Percentiles rank a stretch among this genome's conserved stretches.
Evolutionary conservation across 2,113 vertebrate genomes (phyloP).

Genomic region (Podiceps cristatus): DNA sequence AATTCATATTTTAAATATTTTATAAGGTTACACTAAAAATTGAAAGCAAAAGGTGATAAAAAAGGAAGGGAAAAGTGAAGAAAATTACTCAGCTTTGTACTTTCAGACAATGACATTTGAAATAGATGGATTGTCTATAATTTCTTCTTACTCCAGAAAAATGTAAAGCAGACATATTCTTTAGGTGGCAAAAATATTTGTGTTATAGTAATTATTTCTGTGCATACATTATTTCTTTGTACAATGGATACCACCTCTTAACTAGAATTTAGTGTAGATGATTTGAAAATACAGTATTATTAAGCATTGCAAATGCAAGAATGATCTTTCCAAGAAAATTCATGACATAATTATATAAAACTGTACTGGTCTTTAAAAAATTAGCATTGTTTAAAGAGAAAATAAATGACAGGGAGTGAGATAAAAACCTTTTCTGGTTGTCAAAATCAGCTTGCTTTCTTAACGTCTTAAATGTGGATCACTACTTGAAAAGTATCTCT

Average conservation of each 20-base stretch:
- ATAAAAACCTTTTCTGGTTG: neutral
- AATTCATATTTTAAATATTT: neutral
- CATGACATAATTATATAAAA: neutral
- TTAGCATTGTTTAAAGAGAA: neutral
- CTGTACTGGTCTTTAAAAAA: neutral
- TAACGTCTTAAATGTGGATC: neutral
- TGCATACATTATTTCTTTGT: neutral
- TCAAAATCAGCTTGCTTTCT: neutral
- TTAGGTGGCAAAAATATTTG: neutral
- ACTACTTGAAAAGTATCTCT: neutral
- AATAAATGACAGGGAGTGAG: neutral
- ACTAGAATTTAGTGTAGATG: neutral
- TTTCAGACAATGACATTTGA: neutral
- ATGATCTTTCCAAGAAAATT: neutral
- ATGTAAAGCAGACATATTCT: neutral
- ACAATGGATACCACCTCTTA: neutral
- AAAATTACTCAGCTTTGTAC: neutral
- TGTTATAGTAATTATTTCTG: fast-evolving
- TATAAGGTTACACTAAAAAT: neutral
- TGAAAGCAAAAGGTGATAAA: neutral
- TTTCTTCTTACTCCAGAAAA: neutral
- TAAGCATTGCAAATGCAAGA: neutral
- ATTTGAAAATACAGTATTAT: neutral
- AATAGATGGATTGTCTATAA: neutral
- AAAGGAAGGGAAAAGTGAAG: neutral